These are phyloP conservation scores for Gorsachius goisagi DNA, from an alignment of 2,113 vertebrate species.

Conservation along the genomic window DNA sequence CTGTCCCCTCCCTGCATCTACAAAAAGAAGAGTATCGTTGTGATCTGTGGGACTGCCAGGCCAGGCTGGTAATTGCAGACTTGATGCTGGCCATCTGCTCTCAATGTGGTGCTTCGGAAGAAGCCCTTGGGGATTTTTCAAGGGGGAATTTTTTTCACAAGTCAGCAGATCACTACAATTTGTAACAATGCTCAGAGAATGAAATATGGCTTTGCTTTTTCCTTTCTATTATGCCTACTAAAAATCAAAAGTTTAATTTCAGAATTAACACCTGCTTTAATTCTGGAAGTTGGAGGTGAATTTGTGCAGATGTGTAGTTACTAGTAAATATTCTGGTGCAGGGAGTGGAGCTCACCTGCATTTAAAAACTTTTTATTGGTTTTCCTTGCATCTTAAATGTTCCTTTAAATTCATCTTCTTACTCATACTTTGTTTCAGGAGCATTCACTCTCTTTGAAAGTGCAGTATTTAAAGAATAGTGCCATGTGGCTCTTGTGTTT, in stretches of 20 bases:
- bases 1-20: neutral
- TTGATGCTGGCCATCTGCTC: conserved; percentile 24
- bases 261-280: neutral
- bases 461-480: neutral
- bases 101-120: neutral
- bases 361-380: neutral
- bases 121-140: neutral
- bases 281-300: neutral
- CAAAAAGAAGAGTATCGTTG: neutral
- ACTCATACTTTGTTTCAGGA: neutral
- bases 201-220: neutral
- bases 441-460: neutral
- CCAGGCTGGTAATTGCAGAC: neutral
- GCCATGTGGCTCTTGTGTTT: neutral
- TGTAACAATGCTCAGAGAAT: neutral
- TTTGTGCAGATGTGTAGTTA: neutral
- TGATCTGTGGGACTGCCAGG: neutral
- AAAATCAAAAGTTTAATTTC: neutral
- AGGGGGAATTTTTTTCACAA: neutral
- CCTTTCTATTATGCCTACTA: neutral
- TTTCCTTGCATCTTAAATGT: neutral
- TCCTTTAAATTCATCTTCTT: neutral
- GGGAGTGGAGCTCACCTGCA: neutral
- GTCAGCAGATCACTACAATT: neutral
- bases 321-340: neutral